Evolutionary conservation across 2,113 vertebrate genomes (phyloP).

Genomic region (Paramisgurnus dabryanus): DNA sequence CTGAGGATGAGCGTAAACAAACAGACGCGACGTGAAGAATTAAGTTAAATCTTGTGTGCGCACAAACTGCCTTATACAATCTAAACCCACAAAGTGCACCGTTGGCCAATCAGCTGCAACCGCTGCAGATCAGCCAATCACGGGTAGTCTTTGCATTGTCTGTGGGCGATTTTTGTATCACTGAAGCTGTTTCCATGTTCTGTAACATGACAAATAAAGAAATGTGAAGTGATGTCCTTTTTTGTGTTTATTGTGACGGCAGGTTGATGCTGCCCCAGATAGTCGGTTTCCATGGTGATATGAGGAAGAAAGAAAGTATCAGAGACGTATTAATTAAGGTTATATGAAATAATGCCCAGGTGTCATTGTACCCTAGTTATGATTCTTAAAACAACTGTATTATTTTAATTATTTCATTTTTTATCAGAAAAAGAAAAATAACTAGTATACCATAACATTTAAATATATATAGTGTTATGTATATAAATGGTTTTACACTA

Average conservation of each 20-base stretch:
- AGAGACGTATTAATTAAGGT: neutral
- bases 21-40: neutral
- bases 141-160: slow-evolving; percentile 65
- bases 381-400: too few relatives aligned
- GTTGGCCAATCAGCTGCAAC: slow-evolving; percentile 55
- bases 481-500: too few relatives aligned
- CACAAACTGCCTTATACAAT: slow-evolving; percentile 31
- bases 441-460: too few relatives aligned
- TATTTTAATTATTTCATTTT: too few relatives aligned
- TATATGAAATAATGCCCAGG: neutral
- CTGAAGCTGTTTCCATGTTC: slow-evolving; percentile 70
- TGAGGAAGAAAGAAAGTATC: neutral
- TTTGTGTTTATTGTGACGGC: slow-evolving; percentile 15
- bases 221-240: slow-evolving; percentile 55
- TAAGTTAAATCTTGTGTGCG: neutral
- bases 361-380: neutral
- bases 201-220: slow-evolving; percentile 73
- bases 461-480: too few relatives aligned
- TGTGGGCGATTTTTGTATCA: slow-evolving; percentile 68
- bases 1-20: neutral
- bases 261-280: neutral
- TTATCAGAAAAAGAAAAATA: too few relatives aligned
- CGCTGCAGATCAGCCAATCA: slow-evolving; percentile 62
- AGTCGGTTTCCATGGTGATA: neutral
- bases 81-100: slow-evolving; percentile 41